Evolutionary conservation across 2,888 invertebrate genomes (phyloP).

Genomic region (Drosophila yooni): DNA sequence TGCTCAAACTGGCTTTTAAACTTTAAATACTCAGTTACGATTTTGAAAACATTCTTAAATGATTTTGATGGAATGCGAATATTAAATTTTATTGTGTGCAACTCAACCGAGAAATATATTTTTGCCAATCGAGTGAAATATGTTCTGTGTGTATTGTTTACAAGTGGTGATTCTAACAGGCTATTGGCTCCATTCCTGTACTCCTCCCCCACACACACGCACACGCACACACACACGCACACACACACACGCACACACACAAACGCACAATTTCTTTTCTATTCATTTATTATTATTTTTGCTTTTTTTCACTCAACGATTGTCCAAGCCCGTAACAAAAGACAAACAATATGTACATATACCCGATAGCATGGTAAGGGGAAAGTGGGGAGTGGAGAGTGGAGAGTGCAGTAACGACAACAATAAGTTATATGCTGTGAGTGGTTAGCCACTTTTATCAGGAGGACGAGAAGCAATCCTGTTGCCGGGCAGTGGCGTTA

Average conservation of each 20-base stretch:
- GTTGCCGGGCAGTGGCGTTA: conserved; percentile 47
- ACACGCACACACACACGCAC: conserved; percentile 13
- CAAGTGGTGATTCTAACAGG: conserved; percentile 47
- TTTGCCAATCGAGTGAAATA: conserved; percentile 30
- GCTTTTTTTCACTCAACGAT: conserved; percentile 13
- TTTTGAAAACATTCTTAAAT: neutral
- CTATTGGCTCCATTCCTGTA: conserved; percentile 10
- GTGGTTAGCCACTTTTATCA: conserved; percentile 18
- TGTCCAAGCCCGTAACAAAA: conserved; percentile 38
- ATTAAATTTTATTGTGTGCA: neutral
- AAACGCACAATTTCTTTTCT: conserved; percentile 37
- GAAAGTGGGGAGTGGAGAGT: neutral
- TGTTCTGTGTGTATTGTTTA: conserved; percentile 35
- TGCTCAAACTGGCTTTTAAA: neutral
- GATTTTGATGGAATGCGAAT: neutral
- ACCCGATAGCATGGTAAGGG: neutral
- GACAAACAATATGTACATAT: conserved; percentile 34
- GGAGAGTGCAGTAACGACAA: conserved; percentile 11
- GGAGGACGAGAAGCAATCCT: conserved; percentile 25
- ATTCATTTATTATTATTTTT: conserved; percentile 38
- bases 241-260: conserved; percentile 15
- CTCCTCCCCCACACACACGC: conserved; percentile 10
- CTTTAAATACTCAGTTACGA: neutral
- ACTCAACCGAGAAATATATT: neutral
- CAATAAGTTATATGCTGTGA: conserved; percentile 2